phyloP scores from a whole-genome alignment of 2,888 invertebrate genomes.

The Ferrisia virgata region DNA sequence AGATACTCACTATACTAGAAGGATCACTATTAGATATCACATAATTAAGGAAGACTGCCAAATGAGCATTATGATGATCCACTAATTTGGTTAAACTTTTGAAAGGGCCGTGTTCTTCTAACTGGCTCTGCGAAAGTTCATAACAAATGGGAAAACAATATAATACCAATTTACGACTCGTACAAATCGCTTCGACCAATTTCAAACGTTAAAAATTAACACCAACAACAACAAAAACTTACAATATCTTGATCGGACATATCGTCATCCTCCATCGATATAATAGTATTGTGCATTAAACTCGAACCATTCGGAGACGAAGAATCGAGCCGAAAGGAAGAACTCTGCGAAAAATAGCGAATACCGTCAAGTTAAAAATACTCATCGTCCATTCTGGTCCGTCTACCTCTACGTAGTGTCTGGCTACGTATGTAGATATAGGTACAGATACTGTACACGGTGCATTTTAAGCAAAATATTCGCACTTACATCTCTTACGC shows the following conservation, averaged over 20 bases:
- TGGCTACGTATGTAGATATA: not conserved
- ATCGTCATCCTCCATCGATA: conserved; percentile 95
- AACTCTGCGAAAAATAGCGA: not conserved
- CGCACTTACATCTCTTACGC: not conserved
- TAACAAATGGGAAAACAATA: conserved; percentile 36
- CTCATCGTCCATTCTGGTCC: not conserved
- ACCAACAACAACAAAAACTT: conserved; percentile 54
- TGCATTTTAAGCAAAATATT: not conserved
- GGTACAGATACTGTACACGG: not conserved
- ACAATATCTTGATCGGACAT: conserved; percentile 81
- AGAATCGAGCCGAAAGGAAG: not conserved
- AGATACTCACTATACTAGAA: conserved; percentile 62
- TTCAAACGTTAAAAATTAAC: not conserved
- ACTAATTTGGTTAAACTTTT: conserved; percentile 76
- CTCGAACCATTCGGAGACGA: conserved; percentile 11
- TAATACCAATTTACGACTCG: not conserved
- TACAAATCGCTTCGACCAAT: not conserved
- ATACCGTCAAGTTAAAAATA: not conserved
- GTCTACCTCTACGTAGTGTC: not conserved
- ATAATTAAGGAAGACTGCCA: conserved; percentile 93
- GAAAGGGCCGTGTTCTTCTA: conserved; percentile 85
- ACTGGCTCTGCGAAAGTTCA: conserved; percentile 66
- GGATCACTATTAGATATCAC: conserved; percentile 81
- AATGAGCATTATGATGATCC: conserved; percentile 82
- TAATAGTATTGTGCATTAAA: conserved; percentile 71